Percentiles rank a stretch among this genome's conserved stretches.
These are phyloP conservation scores for Odontesthes bonariensis DNA, from an alignment of 2,113 vertebrate species.

Conservation along the genomic window DNA sequence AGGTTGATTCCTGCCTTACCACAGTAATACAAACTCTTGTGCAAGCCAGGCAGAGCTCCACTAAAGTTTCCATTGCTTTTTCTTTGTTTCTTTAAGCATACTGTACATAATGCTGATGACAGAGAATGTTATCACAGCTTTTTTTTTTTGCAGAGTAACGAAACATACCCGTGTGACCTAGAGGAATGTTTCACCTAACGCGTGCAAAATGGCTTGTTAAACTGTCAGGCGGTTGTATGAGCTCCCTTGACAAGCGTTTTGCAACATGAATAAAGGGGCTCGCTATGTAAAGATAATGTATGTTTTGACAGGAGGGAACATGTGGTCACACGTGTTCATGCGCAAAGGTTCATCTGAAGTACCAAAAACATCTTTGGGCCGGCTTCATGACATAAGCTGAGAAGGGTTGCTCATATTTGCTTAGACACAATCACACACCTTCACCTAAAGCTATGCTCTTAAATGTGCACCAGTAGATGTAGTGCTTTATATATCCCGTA, in stretches of 20 bases:
- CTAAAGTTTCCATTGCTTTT: not conserved
- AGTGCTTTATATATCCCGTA: too few relatives aligned
- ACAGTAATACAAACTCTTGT: not conserved
- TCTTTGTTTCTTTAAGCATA: not conserved
- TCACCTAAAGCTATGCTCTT: not conserved
- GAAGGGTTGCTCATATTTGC: too few relatives aligned
- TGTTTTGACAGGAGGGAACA: too few relatives aligned
- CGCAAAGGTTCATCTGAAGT: too few relatives aligned
- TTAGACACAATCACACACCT: too few relatives aligned
- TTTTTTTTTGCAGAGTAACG: not conserved
- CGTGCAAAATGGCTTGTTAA: not conserved
- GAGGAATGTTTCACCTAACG: not conserved
- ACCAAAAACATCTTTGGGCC: too few relatives aligned
- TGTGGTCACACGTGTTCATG: too few relatives aligned
- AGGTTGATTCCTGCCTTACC: conserved; percentile 32
- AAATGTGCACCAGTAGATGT: not conserved
- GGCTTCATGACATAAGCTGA: too few relatives aligned
- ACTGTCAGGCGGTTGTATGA: not conserved
- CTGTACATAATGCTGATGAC: not conserved
- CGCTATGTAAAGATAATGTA: too few relatives aligned
- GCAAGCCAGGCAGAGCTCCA: not conserved
- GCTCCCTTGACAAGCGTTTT: not conserved
- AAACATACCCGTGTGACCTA: not conserved
- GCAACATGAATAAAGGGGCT: not conserved
- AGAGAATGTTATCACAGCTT: not conserved